Base-by-base conservation (phyloP, 2,113 vertebrate species). In the Odontophorus gujanensis region DNA sequence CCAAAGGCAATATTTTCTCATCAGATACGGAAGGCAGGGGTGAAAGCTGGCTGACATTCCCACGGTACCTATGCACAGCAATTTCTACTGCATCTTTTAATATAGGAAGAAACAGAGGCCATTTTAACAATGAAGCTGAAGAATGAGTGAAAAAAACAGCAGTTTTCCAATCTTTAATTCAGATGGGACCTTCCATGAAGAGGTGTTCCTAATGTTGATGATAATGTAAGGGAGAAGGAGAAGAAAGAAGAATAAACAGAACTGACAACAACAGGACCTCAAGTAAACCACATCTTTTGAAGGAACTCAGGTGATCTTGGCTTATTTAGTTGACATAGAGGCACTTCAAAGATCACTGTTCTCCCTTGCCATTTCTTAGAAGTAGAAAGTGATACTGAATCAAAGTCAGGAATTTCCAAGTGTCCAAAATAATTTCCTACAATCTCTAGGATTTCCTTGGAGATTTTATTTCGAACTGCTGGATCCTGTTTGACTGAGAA, bases 331-430 rank as follows among this genome's bases (percentile, higher is more conserved):
- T 59, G n/a, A 75, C 83, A 74, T 18, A 69, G 45, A 58, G 9
- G 62, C 25, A 15, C 3, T 47, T 91, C 30, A 45, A 81, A 81
- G 34, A 81, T 26, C 9, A 8, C 32, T 26, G 9, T 26, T 83
- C 45, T 51, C 21, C 26, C 16, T 61, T 1, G 0, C 12, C 40
- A 9, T 24, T 38, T 6, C 18, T 0, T 19, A 17, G 4, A 11
- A 4, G 4, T 34, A 73, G 28, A 50, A 72, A 73, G 30, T 26
- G 11, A 40, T 14, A 19, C 43, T 78, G 71, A 76, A 84, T 77
- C 57, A 50, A 92, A 87, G 32, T 30, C 20, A 61, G 12, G 5
- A 22, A 80, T 53, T 69, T 83, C 20, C 36, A 71, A 76, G 13
- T 38, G 24, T 47, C 19, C 11, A 76, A 55, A 80, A 55, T 20